phyloP scores from a whole-genome alignment of 2,888 invertebrate genomes.

The Sipha maydis region DNA sequence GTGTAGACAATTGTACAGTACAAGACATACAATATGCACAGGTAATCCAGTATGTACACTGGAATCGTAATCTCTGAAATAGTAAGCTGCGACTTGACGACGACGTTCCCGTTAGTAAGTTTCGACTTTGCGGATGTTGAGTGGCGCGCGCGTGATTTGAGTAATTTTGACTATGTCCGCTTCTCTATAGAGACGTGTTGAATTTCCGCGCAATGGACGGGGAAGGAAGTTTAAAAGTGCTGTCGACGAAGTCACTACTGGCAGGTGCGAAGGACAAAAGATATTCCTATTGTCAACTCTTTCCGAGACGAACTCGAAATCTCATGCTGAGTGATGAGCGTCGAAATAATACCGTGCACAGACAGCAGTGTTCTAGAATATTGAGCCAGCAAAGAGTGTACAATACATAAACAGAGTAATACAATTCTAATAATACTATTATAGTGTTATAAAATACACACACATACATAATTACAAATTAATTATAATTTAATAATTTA shows the following conservation, averaged over 20 bases:
- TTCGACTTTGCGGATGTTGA: not conserved
- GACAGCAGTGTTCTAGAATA: not conserved
- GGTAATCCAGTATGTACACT: not conserved
- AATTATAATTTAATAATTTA: too few relatives aligned
- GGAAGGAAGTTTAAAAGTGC: too few relatives aligned
- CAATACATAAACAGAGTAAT: not conserved
- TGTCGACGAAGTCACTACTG: not conserved
- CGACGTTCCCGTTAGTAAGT: not conserved
- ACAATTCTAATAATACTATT: not conserved
- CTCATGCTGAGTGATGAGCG: not conserved
- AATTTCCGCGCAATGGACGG: too few relatives aligned
- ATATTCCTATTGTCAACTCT: not conserved
- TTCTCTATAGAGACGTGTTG: not conserved
- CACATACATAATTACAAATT: not conserved
- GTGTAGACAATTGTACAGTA: too few relatives aligned
- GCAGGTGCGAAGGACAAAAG: not conserved
- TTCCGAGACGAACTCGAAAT: not conserved
- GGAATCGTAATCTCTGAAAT: not conserved
- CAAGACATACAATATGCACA: not conserved
- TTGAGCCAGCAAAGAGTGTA: not conserved
- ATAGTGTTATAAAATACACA: not conserved
- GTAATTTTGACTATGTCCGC: not conserved
- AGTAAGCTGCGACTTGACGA: not conserved
- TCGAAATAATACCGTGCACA: not conserved
- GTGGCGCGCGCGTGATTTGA: not conserved